Evolutionary conservation across 92 coral and sea anemone species (phyloP).

Genomic region (Micromussa lordhowensis): DNA sequence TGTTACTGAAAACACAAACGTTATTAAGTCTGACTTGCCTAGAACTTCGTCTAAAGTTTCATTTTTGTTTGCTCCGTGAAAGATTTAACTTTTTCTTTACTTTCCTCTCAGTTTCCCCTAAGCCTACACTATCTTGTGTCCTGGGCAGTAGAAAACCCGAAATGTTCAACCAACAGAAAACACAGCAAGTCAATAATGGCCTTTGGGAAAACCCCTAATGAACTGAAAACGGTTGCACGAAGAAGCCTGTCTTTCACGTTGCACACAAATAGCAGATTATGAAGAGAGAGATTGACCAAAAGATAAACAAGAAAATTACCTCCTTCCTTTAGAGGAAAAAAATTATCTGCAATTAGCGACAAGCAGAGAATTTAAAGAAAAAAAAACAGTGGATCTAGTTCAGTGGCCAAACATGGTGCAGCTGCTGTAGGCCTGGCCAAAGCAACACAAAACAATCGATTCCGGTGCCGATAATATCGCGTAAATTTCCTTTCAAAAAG

Average conservation of each 20-base stretch:
- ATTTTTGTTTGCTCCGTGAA: not conserved
- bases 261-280: not conserved
- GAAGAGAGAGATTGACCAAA: not conserved
- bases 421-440: conserved; percentile 84
- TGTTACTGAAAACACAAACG: not conserved
- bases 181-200: not conserved
- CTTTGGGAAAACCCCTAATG: conserved; percentile 48
- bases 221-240: conserved; percentile 31
- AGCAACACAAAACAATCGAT: conserved; percentile 76
- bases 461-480: conserved; percentile 89
- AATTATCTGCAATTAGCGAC: conserved; percentile 24
- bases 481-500: conserved; percentile 84
- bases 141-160: not conserved
- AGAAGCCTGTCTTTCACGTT: conserved; percentile 1
- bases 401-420: conserved; percentile 67
- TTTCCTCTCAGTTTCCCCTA: not conserved
- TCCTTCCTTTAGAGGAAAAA: conserved; percentile 20
- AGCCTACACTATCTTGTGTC: not conserved
- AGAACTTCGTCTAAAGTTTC: not conserved
- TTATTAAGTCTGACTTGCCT: not conserved
- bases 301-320: conserved; percentile 8
- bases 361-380: conserved; percentile 37
- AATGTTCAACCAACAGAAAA: not conserved
- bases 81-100: not conserved
- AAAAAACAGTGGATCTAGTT: conserved; percentile 32